Percentiles rank a stretch among this genome's conserved stretches.
Conservation (phyloP, 2,888 invertebrate species). For the Blera fallax region DNA sequence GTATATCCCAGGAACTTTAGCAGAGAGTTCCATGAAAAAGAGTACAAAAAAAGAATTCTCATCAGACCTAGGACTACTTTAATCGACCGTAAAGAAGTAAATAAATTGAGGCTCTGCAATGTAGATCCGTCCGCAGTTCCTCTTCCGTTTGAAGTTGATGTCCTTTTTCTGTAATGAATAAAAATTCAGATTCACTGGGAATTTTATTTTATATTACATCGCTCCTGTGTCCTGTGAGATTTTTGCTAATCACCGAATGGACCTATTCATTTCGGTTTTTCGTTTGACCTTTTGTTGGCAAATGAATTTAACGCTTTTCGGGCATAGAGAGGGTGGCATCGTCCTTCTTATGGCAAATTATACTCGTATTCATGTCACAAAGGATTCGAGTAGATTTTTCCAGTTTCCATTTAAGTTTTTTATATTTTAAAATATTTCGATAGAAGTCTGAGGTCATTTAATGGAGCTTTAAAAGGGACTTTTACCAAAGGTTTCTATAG, state of each 20-base stretch:
- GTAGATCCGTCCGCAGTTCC: background rate
- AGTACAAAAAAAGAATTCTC: too few species aligned
- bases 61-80: too few species aligned
- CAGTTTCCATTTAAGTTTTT: too few species aligned
- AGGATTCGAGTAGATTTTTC: background rate
- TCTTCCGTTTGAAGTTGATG: constrained; percentile 23
- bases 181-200: background rate
- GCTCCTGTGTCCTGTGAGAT: background rate
- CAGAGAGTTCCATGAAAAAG: too few species aligned
- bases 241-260: constrained; percentile 53
- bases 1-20: too few species aligned
- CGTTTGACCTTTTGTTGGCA: constrained; percentile 40
- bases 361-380: background rate
- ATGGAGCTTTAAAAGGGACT: too few species aligned
- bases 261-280: constrained; percentile 26
- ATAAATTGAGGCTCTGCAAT: background rate
- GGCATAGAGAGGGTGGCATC: background rate
- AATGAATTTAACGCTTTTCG: background rate
- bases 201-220: constrained; percentile 15
- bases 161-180: background rate
- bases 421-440: too few species aligned
- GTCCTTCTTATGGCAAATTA: background rate
- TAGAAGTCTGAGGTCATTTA: too few species aligned
- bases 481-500: too few species aligned
- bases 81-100: background rate